Evolutionary conservation across 2,113 vertebrate species (phyloP), one percentile per base, ranked within the genome.

Genomic region (Lanius ludovicianus): DNA sequence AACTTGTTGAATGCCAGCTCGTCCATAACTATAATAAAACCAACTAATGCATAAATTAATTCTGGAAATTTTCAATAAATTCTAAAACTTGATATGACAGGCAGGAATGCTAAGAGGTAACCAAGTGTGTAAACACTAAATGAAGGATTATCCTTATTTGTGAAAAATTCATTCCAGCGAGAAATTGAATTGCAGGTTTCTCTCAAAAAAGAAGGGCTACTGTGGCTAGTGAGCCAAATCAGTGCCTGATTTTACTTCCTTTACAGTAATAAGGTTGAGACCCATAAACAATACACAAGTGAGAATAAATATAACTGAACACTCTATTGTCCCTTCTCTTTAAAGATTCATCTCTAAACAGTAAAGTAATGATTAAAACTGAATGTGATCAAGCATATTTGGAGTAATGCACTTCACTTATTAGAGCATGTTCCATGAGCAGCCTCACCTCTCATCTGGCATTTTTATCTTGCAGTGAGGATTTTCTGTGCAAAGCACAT

Each of bases 91-190:
- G 89, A 93, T 96, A 96, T 84, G 90, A 81, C 83, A 75, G 83
- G 60, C 59, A 95, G 55, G 82, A 88, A 95, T 94, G 49, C 82
- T 85, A 85, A 76, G 71, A 92, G 76, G 92, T 94, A 96, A 81
- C 95, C 95, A 95, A 96, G 94, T 97, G 92, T 96, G 88, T 93
- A 84, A 92, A 97, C 76, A 78, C 47, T 92, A 96, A 96, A 96
- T 95, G 95, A 93, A 92, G 85, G 95, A 96, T 96, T 96, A 96
- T 92, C 85, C 85, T 94, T 97, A 93, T 95, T 96, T 95, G 91
- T 4, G 30, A 93, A 92, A 95, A 94, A 90, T 84, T 30, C 93
- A 96, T 95, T 95, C 83, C 89, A 95, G 92, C 56, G 31, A 95
- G 86, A 97, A 96, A 97, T 96, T 97, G 91, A 95, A 96, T 19